Base-by-base conservation (phyloP, 2,113 vertebrate species). In the Cryptotis parvus region DNA sequence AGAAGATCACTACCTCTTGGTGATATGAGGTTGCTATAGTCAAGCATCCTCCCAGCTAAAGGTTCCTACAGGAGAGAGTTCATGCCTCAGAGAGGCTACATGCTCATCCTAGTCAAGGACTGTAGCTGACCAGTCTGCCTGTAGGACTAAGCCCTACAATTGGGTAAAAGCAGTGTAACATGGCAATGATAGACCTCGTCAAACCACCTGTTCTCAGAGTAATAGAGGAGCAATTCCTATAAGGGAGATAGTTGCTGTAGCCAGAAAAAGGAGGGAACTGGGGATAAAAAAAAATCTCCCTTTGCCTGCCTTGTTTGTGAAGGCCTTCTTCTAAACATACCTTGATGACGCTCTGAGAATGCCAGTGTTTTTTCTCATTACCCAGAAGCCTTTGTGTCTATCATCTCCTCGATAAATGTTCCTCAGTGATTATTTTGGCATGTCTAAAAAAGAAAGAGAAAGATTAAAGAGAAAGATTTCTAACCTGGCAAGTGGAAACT, bases 401-500 rank as follows among this genome's bases (percentile, higher is more conserved):
- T 37, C 33, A 68, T 41, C 70, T 61, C 24, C 18, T 88, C 49
- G 15, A 7, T 20, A 27, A 66, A 63, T 72, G 27, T 27, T 82
- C 87, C 45, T 35, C 68, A 52, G 10, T 58, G 29, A 83, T 41
- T 76, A 55, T 39, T 81, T 65, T 75, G 61, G 75, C 27, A 49
- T 58, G 58, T 52, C 66, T 41, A 35, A 94, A 80, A 89, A 76
- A 9, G 39, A 16, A 92, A 75, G 39, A 5, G 26, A 85, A 41
- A 88, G 52, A 43, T 80, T 35, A 78, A 43, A 84, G 66, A 55
- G 81, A 87, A 87, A 78, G 45, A 65, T 29, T 29, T 29, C 29
- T 10, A 22, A 69, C 7, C 16, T 75, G 18, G 29, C 73, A 93
- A 94, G 89, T 96, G 94, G 94, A 89, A 94, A 90, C 83, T 90